Base-by-base conservation (phyloP, 2,797 vertebrate species). In the Aotus griseimembra region DNA sequence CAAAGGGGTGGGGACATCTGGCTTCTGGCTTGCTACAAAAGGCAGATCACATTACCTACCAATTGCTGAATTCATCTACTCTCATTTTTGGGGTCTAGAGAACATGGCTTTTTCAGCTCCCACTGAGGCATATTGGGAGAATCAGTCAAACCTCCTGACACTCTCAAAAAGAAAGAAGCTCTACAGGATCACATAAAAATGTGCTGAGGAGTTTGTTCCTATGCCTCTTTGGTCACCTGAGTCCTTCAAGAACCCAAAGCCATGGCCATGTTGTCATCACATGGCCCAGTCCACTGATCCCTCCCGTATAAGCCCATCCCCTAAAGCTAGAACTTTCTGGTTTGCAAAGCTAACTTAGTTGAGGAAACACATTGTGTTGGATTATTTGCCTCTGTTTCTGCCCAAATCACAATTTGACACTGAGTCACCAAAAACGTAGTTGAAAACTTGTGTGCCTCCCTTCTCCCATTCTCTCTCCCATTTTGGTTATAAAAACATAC, bases 1-100 rank as follows among this genome's bases (percentile, higher is more conserved):
- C 99, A 99, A 99, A 99, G 99, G 98, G 97, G 98, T 98, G 98
- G 98, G 98, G 99, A 99, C 99, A 99, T 99, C 99, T 99, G 99
- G 99, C 98, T 98, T 99, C 98, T 98, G 98, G 98, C 98, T 98
- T 98, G 97, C 98, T 98, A 97, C 98, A 98, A 99, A 99, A 98
- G 98, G 98, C 98, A 98, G 98, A 99, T 98, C 98, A 98, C 97
- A 72, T 99, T 98, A 99, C 98, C 98, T 98, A 98, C 98, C 97
- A 94, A 94, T 96, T 41, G 46, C 90, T 81, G 85, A 95, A 86
- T 95, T 72, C 96, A 83, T 94, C 96, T 79, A 75, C 91, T 90
- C 95, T 96, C 96, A 46, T 83, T 94, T 96, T 89, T 30, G 1
- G 79, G 73, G 88, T 91, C 96, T 88, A 95, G 79, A 94, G 93